These are phyloP conservation scores for Epiblema foenella DNA, from an alignment of 2,888 invertebrate species.

Conservation along the genomic window DNA sequence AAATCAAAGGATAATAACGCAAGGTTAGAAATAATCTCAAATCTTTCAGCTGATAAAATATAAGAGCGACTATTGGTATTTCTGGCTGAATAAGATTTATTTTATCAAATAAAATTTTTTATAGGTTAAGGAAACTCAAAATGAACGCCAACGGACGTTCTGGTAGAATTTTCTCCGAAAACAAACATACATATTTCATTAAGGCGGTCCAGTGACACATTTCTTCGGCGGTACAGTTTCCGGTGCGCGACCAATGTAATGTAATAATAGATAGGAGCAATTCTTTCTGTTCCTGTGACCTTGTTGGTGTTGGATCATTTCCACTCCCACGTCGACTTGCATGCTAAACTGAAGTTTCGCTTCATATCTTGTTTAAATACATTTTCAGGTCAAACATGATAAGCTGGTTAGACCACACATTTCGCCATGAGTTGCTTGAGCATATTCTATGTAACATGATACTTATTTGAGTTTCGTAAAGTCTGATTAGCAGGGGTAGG, in stretches of 20 bases:
- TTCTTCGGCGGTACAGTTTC: conserved; percentile 46
- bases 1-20: conserved; percentile 59
- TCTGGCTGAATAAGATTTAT: conserved; percentile 26
- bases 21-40: conserved; percentile 61
- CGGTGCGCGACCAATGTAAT: conserved; percentile 35
- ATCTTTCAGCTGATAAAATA: conserved; percentile 1
- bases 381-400: conserved; percentile 40
- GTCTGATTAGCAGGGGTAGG: conserved; percentile 43
- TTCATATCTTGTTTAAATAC: conserved; percentile 35
- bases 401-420: conserved; percentile 30
- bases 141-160: conserved; percentile 51
- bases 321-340: conserved; percentile 34
- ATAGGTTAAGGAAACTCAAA: conserved; percentile 47
- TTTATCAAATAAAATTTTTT: conserved; percentile 33
- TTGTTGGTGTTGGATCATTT: conserved; percentile 36
- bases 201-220: conserved; percentile 48
- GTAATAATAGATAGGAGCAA: conserved; percentile 41
- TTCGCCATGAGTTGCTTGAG: conserved; percentile 23
- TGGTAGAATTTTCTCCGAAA: conserved; percentile 57
- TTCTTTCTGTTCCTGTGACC: conserved; percentile 40
- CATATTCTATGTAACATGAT: conserved; percentile 54
- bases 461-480: conserved; percentile 43
- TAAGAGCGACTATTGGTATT: conserved; percentile 18
- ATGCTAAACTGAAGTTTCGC: conserved; percentile 17
- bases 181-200: conserved; percentile 50